Evolutionary conservation across 2,113 vertebrate species (phyloP), one percentile per base, ranked within the genome.

Genomic region (Spilogale gracilis): DNA sequence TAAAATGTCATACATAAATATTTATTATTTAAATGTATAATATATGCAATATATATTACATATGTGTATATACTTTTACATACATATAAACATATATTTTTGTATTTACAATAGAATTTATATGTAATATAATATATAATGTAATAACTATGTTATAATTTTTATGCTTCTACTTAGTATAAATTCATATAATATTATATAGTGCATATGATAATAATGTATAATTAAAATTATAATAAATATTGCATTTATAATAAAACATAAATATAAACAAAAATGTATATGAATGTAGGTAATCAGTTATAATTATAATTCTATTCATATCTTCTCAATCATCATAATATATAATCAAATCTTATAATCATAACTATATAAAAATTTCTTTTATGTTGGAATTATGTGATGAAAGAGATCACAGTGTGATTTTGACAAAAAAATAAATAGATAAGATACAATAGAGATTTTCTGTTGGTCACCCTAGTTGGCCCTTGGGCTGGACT

Each of bases 401-500:
- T 9, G 20, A 7, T 50, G 5, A 61, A 52, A 82, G 21, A 17
- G 5, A n/a, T 0, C 6, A 48, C 4, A 38, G 32, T n/a, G 25
- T 45, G 20, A 0, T 17, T 3, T 18, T 45, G 54, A 10, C 17
- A 16, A 78, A 54, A 8, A 23, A 7, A 48, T n/a, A 23, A 52
- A 20, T 13, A 8, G 6, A 6, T 4, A 11, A 8, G 21, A 20
- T 18, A 8, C 43, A 23, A 17, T 1, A 23, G 56, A 82, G 78
- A 3, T 32, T 25, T 82, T 9, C 25, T 7, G 12, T 2, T 4
- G 3, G 58, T 38, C 12, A 8, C 6, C 9, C 0, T 9, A 5
- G 23, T 20, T 13, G 30, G 27, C 13, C 14, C 25, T 6, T n/a
- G 14, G 14, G 6, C 60, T 12, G 38, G 38, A 38, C 32, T 11